Conservation (phyloP, 2,797 vertebrate genomes). For the Acipenser ruthenus region DNA sequence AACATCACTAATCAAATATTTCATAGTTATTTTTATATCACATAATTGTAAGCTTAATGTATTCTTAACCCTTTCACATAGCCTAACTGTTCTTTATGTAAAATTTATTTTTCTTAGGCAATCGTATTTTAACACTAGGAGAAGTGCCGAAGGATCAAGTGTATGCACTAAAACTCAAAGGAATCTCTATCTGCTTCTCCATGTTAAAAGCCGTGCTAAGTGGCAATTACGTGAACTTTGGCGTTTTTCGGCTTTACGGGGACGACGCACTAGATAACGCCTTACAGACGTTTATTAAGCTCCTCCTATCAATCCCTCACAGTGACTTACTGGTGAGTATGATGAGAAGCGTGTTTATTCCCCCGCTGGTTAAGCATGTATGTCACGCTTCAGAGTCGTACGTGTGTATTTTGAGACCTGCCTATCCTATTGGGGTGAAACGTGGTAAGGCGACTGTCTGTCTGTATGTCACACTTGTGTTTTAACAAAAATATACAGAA, state of each 20-base stretch:
- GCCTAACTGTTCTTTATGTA: background rate
- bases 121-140: slow-evolving; percentile 88
- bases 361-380: no score
- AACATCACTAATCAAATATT: no score
- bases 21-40: no score
- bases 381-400: no score
- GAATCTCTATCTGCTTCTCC: slow-evolving; percentile 94
- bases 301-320: slow-evolving; percentile 94
- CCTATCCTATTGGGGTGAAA: no score
- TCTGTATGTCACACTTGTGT: no score
- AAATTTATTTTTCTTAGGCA: slow-evolving; percentile 53
- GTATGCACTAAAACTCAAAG: slow-evolving; percentile 92
- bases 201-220: slow-evolving; percentile 97
- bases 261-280: slow-evolving; percentile 94
- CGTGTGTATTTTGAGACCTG: background rate
- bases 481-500: no score
- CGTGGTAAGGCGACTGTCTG: no score
- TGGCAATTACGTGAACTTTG: slow-evolving; percentile 96
- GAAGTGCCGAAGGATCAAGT: slow-evolving; percentile 96
- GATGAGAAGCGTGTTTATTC: no score
- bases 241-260: slow-evolving; percentile 93
- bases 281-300: slow-evolving; percentile 92
- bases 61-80: no score
- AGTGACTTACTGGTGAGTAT: slow-evolving; percentile 82
- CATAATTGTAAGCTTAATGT: no score